Conservation (phyloP, 1,140 invertebrate species). For the Pseudomyrmex gracilis region DNA sequence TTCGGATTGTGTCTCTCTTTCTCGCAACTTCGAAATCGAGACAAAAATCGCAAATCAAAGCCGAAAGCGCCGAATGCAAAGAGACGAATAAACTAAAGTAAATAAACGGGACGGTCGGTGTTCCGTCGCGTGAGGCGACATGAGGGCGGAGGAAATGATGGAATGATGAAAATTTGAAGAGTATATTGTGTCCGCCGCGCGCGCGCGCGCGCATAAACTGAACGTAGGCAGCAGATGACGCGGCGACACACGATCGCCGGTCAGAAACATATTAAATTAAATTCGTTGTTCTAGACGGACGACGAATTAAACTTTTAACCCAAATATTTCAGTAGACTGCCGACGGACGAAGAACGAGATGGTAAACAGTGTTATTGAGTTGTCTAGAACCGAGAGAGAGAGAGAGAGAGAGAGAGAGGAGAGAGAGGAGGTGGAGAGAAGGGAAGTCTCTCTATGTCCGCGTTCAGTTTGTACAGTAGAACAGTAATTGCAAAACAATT, state of each 20-base stretch:
- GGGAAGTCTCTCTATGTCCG: no score
- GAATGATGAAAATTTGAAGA: slow-evolving; percentile 60
- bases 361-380: not conserved
- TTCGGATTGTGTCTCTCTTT: not conserved
- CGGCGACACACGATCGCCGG: slow-evolving; percentile 8
- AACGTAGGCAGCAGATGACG: slow-evolving; percentile 66
- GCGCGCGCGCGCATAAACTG: slow-evolving; percentile 61
- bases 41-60: not conserved
- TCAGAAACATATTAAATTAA: slow-evolving; percentile 64
- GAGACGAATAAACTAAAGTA: slow-evolving; percentile 8
- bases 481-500: no score
- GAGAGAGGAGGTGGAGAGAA: no score
- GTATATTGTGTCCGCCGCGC: slow-evolving; percentile 23
- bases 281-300: slow-evolving; percentile 54
- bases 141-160: slow-evolving; percentile 48
- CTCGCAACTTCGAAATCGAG: not conserved
- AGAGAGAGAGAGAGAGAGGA: no score
- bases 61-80: not conserved
- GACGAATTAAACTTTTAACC: slow-evolving; percentile 74
- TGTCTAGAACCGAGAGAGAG: no score
- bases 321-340: slow-evolving; percentile 59
- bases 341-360: not conserved
- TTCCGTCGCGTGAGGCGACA: slow-evolving; percentile 7
- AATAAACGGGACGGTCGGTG: not conserved
- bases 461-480: no score